phyloP scores from a whole-genome alignment of 2,888 invertebrate genomes.

The Hypercompe scribonia region DNA sequence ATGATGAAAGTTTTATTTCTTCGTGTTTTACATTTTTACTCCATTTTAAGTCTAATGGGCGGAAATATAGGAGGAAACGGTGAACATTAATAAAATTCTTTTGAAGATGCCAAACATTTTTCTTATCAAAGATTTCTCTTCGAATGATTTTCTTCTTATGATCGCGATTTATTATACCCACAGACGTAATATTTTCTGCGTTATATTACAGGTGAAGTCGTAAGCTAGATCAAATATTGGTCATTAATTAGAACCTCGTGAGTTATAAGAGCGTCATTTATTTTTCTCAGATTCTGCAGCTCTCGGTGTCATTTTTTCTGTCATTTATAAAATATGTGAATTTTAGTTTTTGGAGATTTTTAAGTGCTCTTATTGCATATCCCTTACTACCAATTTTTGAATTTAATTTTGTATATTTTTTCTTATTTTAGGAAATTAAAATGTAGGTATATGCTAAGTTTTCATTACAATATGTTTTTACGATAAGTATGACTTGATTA shows the following conservation, averaged over 20 bases:
- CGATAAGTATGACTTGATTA: neutral
- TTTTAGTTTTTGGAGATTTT: neutral
- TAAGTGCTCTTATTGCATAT: too few relatives aligned
- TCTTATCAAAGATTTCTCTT: constrained; percentile 3
- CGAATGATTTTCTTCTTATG: neutral
- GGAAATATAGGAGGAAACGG: neutral
- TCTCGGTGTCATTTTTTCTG: too few relatives aligned
- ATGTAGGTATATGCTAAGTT: neutral
- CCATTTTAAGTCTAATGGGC: constrained; percentile 7
- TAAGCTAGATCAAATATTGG: constrained; percentile 7
- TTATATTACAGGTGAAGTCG: neutral
- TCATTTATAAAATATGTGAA: neutral
- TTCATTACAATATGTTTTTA: neutral
- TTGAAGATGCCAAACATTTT: neutral
- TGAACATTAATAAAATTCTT: constrained; percentile 4
- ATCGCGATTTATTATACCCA: constrained; percentile 13
- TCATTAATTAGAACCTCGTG: constrained; percentile 7
- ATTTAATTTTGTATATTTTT: too few relatives aligned
- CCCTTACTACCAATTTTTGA: too few relatives aligned
- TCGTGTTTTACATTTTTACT: neutral
- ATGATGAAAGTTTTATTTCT: constrained; percentile 7
- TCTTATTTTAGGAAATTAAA: neutral
- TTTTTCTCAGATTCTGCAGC: neutral
- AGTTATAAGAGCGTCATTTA: neutral
- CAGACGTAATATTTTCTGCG: constrained; percentile 2